These are phyloP conservation scores for Aporophyla lueneburgensis DNA, from an alignment of 2,888 invertebrate genomes.

Conservation along the genomic window DNA sequence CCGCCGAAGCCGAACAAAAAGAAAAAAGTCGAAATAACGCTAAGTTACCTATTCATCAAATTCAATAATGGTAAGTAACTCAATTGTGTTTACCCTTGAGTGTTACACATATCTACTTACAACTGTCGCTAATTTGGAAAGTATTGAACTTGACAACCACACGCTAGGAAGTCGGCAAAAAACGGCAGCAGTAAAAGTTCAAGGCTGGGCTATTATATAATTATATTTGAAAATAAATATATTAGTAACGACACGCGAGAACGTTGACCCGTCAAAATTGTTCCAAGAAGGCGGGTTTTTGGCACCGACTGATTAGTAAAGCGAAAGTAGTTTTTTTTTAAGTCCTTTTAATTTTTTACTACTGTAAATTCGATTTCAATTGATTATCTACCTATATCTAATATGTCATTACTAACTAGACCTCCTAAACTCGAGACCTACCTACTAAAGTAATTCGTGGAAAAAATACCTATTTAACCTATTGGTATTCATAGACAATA, in stretches of 20 bases:
- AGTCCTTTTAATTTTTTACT: background rate
- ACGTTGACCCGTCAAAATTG: slow-evolving; percentile 53
- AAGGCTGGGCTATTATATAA: slow-evolving; percentile 53
- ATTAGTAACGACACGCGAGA: slow-evolving; percentile 23
- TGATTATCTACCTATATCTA: background rate
- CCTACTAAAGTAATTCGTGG: background rate
- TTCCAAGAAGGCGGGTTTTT: slow-evolving; percentile 30
- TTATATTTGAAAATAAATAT: slow-evolving; percentile 28
- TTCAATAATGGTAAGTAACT: slow-evolving; percentile 37
- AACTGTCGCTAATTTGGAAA: slow-evolving; percentile 38
- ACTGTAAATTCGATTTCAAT: background rate
- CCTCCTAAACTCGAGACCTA: background rate
- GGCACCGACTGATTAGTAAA: slow-evolving; percentile 14
- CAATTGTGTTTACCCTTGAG: slow-evolving; percentile 40
- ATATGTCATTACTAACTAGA: background rate
- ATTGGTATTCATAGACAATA: slow-evolving; percentile 39
- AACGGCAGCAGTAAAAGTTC: slow-evolving; percentile 46
- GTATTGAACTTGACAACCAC: slow-evolving; percentile 44
- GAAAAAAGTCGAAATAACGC: too few relatives aligned
- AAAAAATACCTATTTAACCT: slow-evolving; percentile 11
- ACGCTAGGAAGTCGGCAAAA: slow-evolving; percentile 37
- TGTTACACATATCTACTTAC: slow-evolving; percentile 1
- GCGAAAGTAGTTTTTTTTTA: slow-evolving; percentile 2
- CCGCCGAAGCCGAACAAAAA: too few relatives aligned
- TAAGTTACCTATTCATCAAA: slow-evolving; percentile 16